Percentiles rank a stretch among this genome's conserved stretches.
phyloP scores from a whole-genome alignment of 2,797 vertebrate species.

The Prunella strophiata region DNA sequence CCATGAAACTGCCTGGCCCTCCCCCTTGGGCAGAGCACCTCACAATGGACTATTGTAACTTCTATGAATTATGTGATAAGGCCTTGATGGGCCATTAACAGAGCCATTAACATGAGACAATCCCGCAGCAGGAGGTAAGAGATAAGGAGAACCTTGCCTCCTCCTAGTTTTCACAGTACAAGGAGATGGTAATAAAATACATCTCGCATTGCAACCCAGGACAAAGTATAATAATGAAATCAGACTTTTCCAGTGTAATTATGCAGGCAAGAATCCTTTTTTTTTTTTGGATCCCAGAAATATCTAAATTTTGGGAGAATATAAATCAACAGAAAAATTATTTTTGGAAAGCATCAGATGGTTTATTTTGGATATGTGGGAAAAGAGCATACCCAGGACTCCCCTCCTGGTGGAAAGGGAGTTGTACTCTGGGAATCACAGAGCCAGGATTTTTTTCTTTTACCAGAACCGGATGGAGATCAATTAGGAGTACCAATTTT shows the following conservation, averaged over 20 bases:
- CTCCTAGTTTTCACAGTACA: no score
- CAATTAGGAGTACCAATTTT: neutral
- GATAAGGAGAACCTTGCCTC: no score
- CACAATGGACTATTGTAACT: no score
- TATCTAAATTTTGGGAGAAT: neutral
- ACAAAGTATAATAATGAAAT: neutral
- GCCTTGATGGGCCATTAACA: no score
- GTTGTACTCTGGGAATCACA: neutral
- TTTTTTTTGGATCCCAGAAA: neutral
- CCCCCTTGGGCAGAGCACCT: no score
- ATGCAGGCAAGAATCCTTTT: neutral
- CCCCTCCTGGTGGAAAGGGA: neutral
- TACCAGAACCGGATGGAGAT: neutral
- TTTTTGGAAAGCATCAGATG: neutral
- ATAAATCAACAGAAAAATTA: neutral
- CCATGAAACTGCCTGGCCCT: no score
- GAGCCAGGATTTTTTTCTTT: neutral
- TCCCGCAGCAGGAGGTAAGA: no score
- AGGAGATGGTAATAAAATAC: no score
- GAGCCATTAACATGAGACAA: no score
- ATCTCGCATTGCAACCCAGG: no score
- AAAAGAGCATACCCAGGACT: neutral
- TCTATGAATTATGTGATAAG: no score
- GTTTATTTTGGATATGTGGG: neutral
- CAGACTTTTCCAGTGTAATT: neutral